Percentiles rank a stretch among this genome's conserved stretches.
phyloP scores from a whole-genome alignment of 2,113 vertebrate species.

The Morone chrysops region DNA sequence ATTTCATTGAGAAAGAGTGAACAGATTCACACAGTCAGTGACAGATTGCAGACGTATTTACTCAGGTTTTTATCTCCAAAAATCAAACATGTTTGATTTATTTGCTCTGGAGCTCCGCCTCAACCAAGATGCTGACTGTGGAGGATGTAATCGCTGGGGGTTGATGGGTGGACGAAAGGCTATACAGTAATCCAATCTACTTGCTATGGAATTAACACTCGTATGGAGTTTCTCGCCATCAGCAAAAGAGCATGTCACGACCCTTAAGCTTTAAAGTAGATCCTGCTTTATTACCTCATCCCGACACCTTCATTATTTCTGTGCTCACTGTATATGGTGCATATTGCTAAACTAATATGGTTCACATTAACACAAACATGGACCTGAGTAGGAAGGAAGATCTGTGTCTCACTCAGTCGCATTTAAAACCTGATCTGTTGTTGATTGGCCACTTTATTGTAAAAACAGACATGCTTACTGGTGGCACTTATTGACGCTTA shows the following conservation, averaged over 20 bases:
- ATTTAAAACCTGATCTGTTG: no score
- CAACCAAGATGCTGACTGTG: not conserved
- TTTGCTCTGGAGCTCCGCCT: no score
- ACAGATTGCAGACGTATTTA: not conserved
- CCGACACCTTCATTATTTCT: not conserved
- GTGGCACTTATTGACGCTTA: no score
- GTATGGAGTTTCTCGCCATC: constrained; percentile 22
- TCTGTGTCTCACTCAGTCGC: not conserved
- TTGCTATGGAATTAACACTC: constrained; percentile 1
- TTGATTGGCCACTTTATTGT: no score
- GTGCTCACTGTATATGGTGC: not conserved
- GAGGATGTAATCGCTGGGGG: not conserved
- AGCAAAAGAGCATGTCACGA: constrained; percentile 36
- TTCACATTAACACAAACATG: no score
- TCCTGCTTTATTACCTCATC: constrained; percentile 1
- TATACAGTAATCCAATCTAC: constrained; percentile 14
- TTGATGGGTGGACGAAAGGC: not conserved
- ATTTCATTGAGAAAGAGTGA: no score
- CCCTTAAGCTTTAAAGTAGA: constrained; percentile 37
- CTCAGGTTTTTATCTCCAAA: no score
- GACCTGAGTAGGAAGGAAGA: not conserved
- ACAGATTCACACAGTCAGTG: not conserved
- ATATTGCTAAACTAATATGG: no score
- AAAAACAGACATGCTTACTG: no score
- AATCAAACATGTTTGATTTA: no score